A percentile compares a stretch with the other conserved stretches of the same genome.
These are phyloP conservation scores for Hippocampus comes DNA, from an alignment of 2,113 vertebrate species.

Conservation along the genomic window DNA sequence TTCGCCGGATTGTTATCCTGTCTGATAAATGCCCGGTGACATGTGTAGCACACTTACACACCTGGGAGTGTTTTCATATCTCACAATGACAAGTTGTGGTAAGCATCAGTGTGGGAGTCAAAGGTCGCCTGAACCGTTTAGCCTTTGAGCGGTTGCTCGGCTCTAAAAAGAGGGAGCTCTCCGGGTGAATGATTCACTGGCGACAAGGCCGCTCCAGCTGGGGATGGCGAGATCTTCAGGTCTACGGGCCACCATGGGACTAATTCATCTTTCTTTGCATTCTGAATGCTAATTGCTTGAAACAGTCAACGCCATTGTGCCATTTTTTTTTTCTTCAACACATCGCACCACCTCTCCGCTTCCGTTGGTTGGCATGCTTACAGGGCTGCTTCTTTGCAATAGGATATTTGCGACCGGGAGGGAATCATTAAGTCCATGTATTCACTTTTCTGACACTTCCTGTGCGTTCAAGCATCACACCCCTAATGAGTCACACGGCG, in stretches of 20 bases:
- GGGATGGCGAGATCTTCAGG: constrained; percentile 51
- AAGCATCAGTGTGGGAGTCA: constrained; percentile 27
- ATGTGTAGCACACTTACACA: constrained; percentile 25
- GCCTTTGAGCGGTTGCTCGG: constrained; percentile 39
- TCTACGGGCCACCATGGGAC: constrained; percentile 58
- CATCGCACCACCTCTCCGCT: constrained; percentile 19
- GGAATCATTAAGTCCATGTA: constrained; percentile 53
- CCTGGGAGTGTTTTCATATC: constrained; percentile 33
- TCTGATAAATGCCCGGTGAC: background rate
- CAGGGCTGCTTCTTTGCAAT: background rate
- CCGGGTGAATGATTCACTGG: constrained; percentile 50
- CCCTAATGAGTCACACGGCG: background rate
- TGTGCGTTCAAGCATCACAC: constrained; percentile 26
- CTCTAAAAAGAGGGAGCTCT: constrained; percentile 6
- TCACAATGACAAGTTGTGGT: constrained; percentile 27
- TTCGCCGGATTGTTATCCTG: background rate
- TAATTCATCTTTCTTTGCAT: constrained; percentile 67
- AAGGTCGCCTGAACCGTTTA: constrained; percentile 23
- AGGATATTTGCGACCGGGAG: constrained; percentile 10
- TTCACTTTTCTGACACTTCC: constrained; percentile 64
- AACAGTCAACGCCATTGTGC: constrained; percentile 59
- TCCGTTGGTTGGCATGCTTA: constrained; percentile 11
- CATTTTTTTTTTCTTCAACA: constrained; percentile 17
- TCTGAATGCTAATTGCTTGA: constrained; percentile 59
- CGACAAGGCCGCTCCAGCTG: constrained; percentile 49